Evolutionary conservation across 2,113 vertebrate genomes (phyloP).

Genomic region (Nesogale talazaci): DNA sequence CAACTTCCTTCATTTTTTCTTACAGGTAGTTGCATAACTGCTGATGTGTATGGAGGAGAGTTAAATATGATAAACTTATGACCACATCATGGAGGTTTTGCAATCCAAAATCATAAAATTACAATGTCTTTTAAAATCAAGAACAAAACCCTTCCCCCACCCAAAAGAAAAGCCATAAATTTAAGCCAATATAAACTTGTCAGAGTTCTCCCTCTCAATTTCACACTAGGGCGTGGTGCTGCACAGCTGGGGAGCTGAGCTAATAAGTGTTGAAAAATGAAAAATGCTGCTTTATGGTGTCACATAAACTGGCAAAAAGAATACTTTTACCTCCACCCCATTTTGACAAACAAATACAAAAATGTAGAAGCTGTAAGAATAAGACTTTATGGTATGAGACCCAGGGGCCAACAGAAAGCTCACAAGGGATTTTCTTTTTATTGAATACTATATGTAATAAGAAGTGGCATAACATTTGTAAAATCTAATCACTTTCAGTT

Average conservation of each 20-base stretch:
- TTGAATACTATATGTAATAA: conserved; percentile 50
- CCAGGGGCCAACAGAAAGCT: conserved; percentile 39
- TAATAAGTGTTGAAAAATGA: conserved; percentile 85
- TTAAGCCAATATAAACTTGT: conserved; percentile 80
- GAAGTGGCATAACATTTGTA: conserved; percentile 65
- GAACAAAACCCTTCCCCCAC: conserved; percentile 49
- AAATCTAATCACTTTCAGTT: conserved; percentile 75
- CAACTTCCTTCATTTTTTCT: neutral
- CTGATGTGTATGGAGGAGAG: neutral
- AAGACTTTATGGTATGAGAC: conserved; percentile 44
- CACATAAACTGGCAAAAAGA: conserved; percentile 79
- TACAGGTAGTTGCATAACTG: neutral
- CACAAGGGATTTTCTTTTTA: conserved; percentile 54
- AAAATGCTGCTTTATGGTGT: conserved; percentile 82
- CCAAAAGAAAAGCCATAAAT: conserved; percentile 79
- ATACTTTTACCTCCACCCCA: conserved; percentile 67
- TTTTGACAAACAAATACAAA: conserved; percentile 78
- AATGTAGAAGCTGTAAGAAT: conserved; percentile 66
- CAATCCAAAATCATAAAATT: conserved; percentile 69
- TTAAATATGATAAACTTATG: conserved; percentile 36
- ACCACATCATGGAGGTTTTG: conserved; percentile 20
- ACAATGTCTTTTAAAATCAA: conserved; percentile 61
- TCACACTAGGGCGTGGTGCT: conserved; percentile 83
- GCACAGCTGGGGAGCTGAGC: conserved; percentile 84
- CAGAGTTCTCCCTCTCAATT: conserved; percentile 79